A percentile compares a stretch with the other conserved stretches of the same genome.
Conservation (phyloP, 2,888 invertebrate genomes). For the Lasioglossum figueresi region DNA sequence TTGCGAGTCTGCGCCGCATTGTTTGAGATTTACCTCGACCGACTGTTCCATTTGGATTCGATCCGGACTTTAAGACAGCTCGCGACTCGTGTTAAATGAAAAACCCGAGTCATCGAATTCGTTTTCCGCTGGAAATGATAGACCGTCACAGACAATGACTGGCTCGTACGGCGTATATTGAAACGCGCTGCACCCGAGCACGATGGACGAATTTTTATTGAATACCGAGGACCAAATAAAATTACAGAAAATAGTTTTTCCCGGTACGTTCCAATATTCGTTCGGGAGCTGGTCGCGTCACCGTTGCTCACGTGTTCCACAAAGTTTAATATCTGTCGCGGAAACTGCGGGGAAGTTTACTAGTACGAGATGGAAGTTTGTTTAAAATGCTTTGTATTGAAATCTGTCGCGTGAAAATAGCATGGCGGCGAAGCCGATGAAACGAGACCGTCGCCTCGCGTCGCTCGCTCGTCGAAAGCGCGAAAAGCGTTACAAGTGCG, state of each 20-base stretch:
- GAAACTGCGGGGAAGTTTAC: not conserved
- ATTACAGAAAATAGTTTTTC: conserved; percentile 3
- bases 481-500: conserved; percentile 48
- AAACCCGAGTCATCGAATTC: not conserved
- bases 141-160: not conserved
- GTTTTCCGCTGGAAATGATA: not conserved
- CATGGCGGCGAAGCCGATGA: conserved; percentile 12
- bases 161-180: not conserved
- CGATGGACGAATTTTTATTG: not conserved
- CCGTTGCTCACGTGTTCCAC: not conserved
- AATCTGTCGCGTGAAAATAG: conserved; percentile 43
- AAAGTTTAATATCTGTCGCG: conserved; percentile 6
- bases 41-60: conserved; percentile 9
- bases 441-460: conserved; percentile 25
- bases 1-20: conserved; percentile 44
- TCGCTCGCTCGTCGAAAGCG: conserved; percentile 16
- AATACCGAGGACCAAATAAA: not conserved
- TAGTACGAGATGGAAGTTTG: conserved; percentile 8
- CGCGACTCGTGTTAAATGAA: not conserved
- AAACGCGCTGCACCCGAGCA: not conserved
- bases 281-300: not conserved
- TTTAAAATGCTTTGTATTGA: conserved; percentile 15
- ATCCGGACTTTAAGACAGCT: not conserved
- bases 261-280: not conserved
- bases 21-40: conserved; percentile 54